These are phyloP conservation scores for Craseonycteris thonglongyai DNA, from an alignment of 2,113 vertebrate species.

Conservation along the genomic window DNA sequence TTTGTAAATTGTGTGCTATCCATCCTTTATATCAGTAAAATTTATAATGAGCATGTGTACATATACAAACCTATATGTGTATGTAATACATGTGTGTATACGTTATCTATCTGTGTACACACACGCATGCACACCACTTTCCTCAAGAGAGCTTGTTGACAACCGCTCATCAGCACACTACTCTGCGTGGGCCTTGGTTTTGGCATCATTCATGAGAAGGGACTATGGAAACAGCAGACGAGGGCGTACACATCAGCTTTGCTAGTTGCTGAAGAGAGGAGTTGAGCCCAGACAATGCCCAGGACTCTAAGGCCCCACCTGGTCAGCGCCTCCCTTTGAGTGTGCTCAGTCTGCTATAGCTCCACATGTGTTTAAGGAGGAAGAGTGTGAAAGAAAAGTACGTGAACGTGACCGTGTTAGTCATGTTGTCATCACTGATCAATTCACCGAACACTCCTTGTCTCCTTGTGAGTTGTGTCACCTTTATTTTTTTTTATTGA, in stretches of 20 bases:
- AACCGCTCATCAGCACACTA: not conserved
- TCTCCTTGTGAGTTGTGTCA: not conserved
- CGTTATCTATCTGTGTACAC: not conserved
- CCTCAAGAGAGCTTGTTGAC: not conserved
- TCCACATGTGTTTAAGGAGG: not conserved
- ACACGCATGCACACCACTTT: not conserved
- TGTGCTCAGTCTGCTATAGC: not conserved
- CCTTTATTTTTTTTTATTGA: not conserved
- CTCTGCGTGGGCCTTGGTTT: not conserved
- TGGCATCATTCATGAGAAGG: not conserved
- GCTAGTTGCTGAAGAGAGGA: not conserved
- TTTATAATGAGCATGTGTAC: not conserved
- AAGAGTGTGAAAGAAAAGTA: not conserved
- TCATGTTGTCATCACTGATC: not conserved
- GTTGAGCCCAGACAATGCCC: not conserved
- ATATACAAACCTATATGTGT: not conserved
- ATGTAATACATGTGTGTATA: not conserved
- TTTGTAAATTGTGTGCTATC: not conserved
- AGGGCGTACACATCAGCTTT: not conserved
- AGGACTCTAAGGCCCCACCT: not conserved
- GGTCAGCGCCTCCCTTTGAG: accelerated
- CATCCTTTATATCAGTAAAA: not conserved
- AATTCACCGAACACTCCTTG: not conserved
- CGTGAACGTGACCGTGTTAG: not conserved
- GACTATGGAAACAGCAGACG: not conserved